Conservation (phyloP, 2,888 invertebrate species). For the Phalera bucephala region DNA sequence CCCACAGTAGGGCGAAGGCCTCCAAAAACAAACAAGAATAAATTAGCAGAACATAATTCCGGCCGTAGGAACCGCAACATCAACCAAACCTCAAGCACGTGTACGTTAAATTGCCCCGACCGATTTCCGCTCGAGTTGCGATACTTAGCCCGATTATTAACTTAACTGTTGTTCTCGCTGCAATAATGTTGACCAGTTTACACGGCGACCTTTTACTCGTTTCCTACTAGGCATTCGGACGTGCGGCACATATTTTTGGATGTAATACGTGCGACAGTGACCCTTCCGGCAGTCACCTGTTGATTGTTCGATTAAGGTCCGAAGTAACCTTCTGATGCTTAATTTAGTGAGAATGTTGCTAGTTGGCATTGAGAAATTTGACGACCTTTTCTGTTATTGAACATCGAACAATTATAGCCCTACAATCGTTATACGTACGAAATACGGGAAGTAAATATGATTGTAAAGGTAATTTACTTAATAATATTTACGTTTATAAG, state of each 20-base stretch:
- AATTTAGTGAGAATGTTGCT: conserved; percentile 23
- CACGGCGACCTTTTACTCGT: conserved; percentile 3
- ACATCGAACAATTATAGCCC: neutral
- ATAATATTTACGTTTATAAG: too few relatives aligned
- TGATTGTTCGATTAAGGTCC: conserved; percentile 34
- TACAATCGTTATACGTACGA: too few relatives aligned
- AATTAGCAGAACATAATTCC: too few relatives aligned
- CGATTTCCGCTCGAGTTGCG: neutral
- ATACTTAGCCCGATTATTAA: too few relatives aligned
- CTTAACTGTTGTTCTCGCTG: neutral
- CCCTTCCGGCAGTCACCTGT: conserved; percentile 37
- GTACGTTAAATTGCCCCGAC: neutral
- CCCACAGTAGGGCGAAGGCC: too few relatives aligned
- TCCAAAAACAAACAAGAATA: too few relatives aligned
- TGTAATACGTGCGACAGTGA: conserved; percentile 32
- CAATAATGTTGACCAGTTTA: neutral
- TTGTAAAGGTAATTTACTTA: too few relatives aligned
- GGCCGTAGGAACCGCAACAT: neutral
- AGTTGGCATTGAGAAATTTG: conserved; percentile 11
- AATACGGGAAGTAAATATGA: too few relatives aligned
- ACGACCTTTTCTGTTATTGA: conserved; percentile 1
- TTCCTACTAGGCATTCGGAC: conserved; percentile 16
- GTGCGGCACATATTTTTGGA: conserved; percentile 25
- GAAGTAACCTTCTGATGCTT: conserved; percentile 26
- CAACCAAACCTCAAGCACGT: neutral